These are phyloP conservation scores for Hyles vespertilio DNA, from an alignment of 1,140 invertebrate genomes.

Conservation along the genomic window DNA sequence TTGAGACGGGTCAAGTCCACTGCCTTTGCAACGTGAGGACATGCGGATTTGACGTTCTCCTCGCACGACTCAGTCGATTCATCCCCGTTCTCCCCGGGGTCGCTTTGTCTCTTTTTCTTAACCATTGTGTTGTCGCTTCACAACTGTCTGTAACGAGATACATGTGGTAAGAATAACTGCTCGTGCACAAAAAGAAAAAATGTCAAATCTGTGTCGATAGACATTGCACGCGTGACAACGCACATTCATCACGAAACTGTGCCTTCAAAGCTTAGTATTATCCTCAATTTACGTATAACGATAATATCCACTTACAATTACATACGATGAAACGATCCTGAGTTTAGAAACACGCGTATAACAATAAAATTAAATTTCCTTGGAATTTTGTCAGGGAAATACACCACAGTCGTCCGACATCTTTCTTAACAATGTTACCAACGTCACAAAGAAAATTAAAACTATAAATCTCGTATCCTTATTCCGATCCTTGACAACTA, in stretches of 20 bases:
- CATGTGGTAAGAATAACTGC: slow-evolving; percentile 68
- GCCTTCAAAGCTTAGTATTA: slow-evolving; percentile 13
- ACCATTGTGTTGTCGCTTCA: slow-evolving; percentile 68
- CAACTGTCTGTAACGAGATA: slow-evolving; percentile 69
- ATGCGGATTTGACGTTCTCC: slow-evolving; percentile 75
- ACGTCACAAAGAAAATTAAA: slow-evolving; percentile 10
- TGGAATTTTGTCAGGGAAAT: slow-evolving; percentile 61
- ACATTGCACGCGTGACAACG: slow-evolving; percentile 71
- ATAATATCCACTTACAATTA: slow-evolving; percentile 55
- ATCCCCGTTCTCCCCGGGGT: slow-evolving; percentile 76
- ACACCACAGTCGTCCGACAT: slow-evolving; percentile 65
- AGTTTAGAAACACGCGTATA: slow-evolving; percentile 33
- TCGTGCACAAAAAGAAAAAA: slow-evolving; percentile 69
- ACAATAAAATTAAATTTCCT: slow-evolving; percentile 39
- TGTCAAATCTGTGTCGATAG: slow-evolving; percentile 72
- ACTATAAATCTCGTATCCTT: no score
- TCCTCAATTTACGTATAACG: slow-evolving; percentile 18
- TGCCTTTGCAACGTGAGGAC: slow-evolving; percentile 82
- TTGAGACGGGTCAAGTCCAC: slow-evolving; percentile 80
- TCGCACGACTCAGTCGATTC: slow-evolving; percentile 80
- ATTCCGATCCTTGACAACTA: no score
- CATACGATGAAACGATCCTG: slow-evolving; percentile 44
- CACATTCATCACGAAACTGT: slow-evolving; percentile 50
- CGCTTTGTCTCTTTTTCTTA: slow-evolving; percentile 81
- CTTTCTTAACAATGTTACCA: slow-evolving; percentile 40